Base-by-base conservation (phyloP, 2,888 invertebrate species). In the Brachypalpus laphriformis region DNA sequence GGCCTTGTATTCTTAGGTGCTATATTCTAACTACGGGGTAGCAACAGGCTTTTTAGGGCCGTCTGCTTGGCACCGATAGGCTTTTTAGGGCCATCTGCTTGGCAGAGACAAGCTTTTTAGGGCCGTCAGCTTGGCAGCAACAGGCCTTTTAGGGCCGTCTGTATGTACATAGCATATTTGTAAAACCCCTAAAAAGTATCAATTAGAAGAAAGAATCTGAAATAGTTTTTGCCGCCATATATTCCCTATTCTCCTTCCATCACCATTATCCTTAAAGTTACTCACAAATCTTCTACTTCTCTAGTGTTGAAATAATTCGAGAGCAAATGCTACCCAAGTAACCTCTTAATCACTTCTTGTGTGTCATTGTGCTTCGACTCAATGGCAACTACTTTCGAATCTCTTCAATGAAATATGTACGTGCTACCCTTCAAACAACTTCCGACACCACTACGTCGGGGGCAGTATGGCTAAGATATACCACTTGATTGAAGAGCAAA, bases 401-500 rank as follows among this genome's bases (percentile, higher is more conserved):
- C 72, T 77, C 75, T 74, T 68, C 66, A 71, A 31, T 72, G 18
- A 76, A 66, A 54, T 68, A 71, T 57, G 57, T 77, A 72, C 66
- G 66, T 77, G 59, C 40, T 37, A 34, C 16, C 56, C 56, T 61
- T 37, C 34, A 47, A 37, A 54, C 40, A 14, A 16, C 47, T 47
- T 18, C 28, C 31, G 18, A 42, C 40, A 22, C 42, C 14, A 31
- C 14, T 28, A 47, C 45, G 22, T 16, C 47, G 54, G 51, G 42
- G 45, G 25, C 16, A 59, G 18, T 57, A 22, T 7, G 11, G 25
- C 28, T 7, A 57, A 70, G 70, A 56, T 66, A 66, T 45, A 51
- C 40, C 51, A 37, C 71, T 76, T 72, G 76, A 77, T 82, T 77
- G 82, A 82, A 77, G 68, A 72, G 72, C 63, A 82, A 77, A 77